Percentiles rank a stretch among this genome's conserved stretches.
Evolutionary conservation across 1,140 invertebrate species (phyloP).

Genomic region (Camponotus pennsylvanicus): DNA sequence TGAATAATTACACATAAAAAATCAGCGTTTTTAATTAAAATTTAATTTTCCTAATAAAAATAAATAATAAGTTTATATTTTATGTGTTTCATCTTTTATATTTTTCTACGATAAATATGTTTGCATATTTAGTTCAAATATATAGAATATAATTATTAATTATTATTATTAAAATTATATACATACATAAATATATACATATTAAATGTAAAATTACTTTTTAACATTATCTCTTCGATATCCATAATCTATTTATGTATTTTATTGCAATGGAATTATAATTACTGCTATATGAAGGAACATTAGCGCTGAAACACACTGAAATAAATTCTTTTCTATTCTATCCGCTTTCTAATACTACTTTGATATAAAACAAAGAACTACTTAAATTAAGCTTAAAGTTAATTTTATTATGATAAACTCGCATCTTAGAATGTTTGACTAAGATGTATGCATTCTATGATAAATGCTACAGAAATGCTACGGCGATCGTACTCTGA

Average conservation of each 20-base stretch:
- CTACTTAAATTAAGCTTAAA: not conserved
- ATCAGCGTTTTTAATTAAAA: not conserved
- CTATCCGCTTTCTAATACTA: not conserved
- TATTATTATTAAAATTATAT: not conserved
- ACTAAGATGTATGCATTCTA: slow-evolving; percentile 18
- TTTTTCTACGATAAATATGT: not conserved
- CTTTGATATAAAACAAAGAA: not conserved
- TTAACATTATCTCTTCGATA: not conserved
- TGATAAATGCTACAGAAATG: slow-evolving; percentile 2
- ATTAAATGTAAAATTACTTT: not conserved
- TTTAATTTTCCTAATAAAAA: not conserved
- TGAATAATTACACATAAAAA: not conserved
- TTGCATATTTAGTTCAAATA: not conserved
- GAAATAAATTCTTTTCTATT: not conserved
- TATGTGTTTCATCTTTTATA: not conserved
- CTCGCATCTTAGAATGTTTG: not conserved
- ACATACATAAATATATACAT: not conserved
- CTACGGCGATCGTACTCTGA: not conserved
- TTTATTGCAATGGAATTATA: not conserved
- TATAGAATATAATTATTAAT: not conserved
- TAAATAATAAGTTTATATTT: no score
- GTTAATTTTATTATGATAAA: not conserved
- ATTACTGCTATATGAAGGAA: not conserved
- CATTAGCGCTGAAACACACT: not conserved
- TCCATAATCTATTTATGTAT: not conserved